Evolutionary conservation across 2,797 vertebrate species (phyloP).

Genomic region (Malurus splendens): DNA sequence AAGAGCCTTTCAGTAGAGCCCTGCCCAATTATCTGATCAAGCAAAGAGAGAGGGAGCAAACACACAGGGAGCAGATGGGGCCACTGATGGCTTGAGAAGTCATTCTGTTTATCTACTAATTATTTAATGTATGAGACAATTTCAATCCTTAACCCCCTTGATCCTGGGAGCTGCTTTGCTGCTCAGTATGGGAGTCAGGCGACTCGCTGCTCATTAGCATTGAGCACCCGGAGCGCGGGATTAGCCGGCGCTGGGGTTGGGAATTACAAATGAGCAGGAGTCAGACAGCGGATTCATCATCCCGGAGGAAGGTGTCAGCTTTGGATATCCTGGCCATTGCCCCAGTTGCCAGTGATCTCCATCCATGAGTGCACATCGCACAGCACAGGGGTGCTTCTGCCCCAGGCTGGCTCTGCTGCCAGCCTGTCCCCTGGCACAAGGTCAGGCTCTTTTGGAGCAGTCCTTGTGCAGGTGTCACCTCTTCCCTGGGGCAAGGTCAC

Average conservation of each 20-base stretch:
- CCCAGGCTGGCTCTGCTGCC: rapidly evolving
- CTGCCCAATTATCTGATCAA: constrained; percentile 29
- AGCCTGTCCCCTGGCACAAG: background rate
- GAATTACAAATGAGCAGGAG: constrained; percentile 55
- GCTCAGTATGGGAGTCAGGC: constrained; percentile 27
- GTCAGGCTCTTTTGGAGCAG: background rate
- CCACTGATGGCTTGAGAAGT: constrained; percentile 38
- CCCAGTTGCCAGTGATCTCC: constrained; percentile 13
- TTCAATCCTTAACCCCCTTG: constrained; percentile 52
- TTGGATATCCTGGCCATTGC: constrained; percentile 19
- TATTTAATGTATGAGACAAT: constrained; percentile 55
- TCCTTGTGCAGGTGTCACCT: background rate
- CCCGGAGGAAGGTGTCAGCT: background rate
- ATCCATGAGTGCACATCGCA: background rate
- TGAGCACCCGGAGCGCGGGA: background rate
- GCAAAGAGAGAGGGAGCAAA: constrained; percentile 16
- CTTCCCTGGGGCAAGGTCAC: background rate
- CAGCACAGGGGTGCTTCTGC: background rate
- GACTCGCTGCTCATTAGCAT: background rate
- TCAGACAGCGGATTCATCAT: constrained; percentile 52
- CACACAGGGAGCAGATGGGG: constrained; percentile 26
- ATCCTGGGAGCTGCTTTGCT: constrained; percentile 34
- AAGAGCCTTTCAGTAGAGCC: background rate
- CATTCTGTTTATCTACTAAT: constrained; percentile 62
- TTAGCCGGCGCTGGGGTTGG: background rate